phyloP scores from a whole-genome alignment of 2,797 vertebrate species.

The Chiloscyllium punctatum region DNA sequence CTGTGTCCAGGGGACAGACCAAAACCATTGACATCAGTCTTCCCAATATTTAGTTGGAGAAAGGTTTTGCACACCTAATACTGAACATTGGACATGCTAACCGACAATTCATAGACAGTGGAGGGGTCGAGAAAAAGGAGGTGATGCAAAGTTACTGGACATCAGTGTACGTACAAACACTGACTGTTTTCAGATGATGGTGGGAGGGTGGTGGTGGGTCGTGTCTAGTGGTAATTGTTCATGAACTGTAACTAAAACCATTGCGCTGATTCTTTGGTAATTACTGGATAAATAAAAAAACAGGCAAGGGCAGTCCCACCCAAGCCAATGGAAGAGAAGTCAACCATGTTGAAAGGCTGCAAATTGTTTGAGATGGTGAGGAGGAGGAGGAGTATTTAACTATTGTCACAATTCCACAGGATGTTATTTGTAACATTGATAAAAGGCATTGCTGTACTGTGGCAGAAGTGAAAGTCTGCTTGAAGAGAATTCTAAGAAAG shows the following conservation, averaged over 20 bases:
- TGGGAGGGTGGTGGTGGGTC: too few relatives aligned
- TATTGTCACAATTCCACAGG: background rate
- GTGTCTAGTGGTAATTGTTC: background rate
- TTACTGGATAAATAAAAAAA: background rate
- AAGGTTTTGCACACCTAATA: too few relatives aligned
- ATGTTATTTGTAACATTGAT: background rate
- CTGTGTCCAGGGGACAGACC: too few relatives aligned
- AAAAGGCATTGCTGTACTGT: background rate
- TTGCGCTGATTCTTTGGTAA: background rate
- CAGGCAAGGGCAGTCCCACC: background rate
- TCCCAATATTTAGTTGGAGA: too few relatives aligned
- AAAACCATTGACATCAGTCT: too few relatives aligned
- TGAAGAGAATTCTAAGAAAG: background rate
- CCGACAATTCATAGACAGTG: too few relatives aligned
- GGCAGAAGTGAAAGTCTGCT: background rate
- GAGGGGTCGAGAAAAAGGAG: too few relatives aligned
- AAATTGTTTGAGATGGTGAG: background rate
- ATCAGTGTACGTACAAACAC: too few relatives aligned
- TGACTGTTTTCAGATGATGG: background rate
- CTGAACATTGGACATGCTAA: too few relatives aligned
- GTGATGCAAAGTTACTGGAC: too few relatives aligned
- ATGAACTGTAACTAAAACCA: background rate
- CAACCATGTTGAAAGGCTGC: too few relatives aligned
- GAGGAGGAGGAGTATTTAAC: background rate
- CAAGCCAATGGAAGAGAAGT: background rate